Evolutionary conservation across 2,797 vertebrate genomes (phyloP).

Genomic region (Spondyliosoma cantharus): DNA sequence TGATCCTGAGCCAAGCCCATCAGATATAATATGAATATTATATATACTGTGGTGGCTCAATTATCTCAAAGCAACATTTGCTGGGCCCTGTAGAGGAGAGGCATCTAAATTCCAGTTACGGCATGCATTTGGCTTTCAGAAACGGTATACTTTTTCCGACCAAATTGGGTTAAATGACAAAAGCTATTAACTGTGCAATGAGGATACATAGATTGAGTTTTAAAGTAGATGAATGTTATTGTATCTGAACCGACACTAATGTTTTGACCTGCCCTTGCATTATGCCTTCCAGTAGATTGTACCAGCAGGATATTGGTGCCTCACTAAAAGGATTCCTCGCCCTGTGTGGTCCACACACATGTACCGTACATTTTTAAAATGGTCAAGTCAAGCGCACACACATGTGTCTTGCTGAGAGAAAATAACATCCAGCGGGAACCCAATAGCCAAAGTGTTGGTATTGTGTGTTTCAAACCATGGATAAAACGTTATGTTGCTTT

Average conservation of each 20-base stretch:
- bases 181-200: slow-evolving; percentile 62
- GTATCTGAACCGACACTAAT: slow-evolving; percentile 64
- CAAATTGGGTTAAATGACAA: slow-evolving; percentile 77
- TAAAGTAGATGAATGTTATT: slow-evolving; percentile 61
- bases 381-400: not conserved
- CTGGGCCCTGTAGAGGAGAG: slow-evolving; percentile 46
- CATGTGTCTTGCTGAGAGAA: slow-evolving; percentile 18
- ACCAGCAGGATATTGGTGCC: slow-evolving; percentile 33
- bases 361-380: slow-evolving; percentile 6
- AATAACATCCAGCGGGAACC: not conserved
- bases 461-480: too few species aligned
- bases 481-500: too few species aligned
- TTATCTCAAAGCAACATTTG: slow-evolving; percentile 74
- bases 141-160: slow-evolving; percentile 52
- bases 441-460: too few species aligned
- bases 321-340: slow-evolving; percentile 24
- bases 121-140: slow-evolving; percentile 58
- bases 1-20: slow-evolving; percentile 75
- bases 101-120: slow-evolving; percentile 68
- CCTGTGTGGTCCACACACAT: slow-evolving; percentile 12
- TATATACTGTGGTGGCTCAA: slow-evolving; percentile 63
- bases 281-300: slow-evolving; percentile 45
- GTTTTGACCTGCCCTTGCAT: slow-evolving; percentile 51
- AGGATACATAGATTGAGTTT: slow-evolving; percentile 56
- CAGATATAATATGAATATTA: slow-evolving; percentile 73